Evolutionary conservation across 2,888 invertebrate species (phyloP).

Genomic region (Cantharis flavilabris): DNA sequence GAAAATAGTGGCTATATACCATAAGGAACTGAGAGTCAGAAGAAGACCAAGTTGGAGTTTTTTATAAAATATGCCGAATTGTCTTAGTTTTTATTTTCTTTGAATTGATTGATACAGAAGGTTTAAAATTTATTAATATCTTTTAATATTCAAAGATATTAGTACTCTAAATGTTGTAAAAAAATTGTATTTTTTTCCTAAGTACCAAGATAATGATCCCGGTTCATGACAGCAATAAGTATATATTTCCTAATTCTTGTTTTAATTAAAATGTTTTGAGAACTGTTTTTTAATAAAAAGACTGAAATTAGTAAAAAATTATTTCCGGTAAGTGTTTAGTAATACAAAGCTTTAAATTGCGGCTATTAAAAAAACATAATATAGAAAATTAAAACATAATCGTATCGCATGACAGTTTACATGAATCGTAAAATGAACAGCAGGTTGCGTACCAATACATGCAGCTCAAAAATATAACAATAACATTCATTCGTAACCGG

Average conservation of each 20-base stretch:
- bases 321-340: constrained; percentile 1
- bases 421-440: constrained; percentile 27
- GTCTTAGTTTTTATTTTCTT: too few relatives aligned
- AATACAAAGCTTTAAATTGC: constrained; percentile 8
- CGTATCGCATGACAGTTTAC: constrained; percentile 28
- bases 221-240: background rate
- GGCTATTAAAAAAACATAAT: constrained; percentile 7
- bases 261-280: background rate
- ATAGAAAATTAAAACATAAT: constrained; percentile 10
- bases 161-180: background rate
- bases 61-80: too few relatives aligned
- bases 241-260: background rate
- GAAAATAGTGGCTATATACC: too few relatives aligned
- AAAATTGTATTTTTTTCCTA: background rate
- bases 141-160: too few relatives aligned
- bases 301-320: background rate
- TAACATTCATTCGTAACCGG: constrained; percentile 37
- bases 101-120: too few relatives aligned
- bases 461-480: constrained; percentile 31
- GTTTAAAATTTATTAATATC: too few relatives aligned
- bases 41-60: too few relatives aligned
- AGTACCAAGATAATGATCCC: background rate
- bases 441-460: constrained; percentile 33
- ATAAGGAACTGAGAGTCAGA: too few relatives aligned
- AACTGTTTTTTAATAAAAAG: background rate